These are phyloP conservation scores for Phyllotreta cruciferae DNA, from an alignment of 2,888 invertebrate genomes.

Conservation along the genomic window DNA sequence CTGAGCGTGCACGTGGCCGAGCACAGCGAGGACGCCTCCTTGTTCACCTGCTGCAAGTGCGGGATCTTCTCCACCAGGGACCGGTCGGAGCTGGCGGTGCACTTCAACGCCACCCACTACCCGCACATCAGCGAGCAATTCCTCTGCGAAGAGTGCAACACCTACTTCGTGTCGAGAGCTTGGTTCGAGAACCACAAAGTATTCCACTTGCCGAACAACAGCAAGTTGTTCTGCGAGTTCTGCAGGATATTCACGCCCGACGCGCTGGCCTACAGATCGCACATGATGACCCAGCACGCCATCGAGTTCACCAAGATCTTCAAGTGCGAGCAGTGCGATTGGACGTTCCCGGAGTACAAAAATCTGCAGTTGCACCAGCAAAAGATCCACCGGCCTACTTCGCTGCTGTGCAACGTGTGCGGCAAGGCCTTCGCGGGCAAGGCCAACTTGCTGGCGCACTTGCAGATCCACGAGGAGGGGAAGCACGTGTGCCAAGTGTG, in stretches of 20 bases:
- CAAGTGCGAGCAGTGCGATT: constrained; percentile 31
- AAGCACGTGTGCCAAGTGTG: constrained; percentile 64
- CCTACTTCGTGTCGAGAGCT: constrained; percentile 62
- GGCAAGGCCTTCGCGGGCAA: constrained; percentile 52
- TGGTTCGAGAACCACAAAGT: constrained; percentile 65
- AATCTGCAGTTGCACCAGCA: constrained; percentile 43
- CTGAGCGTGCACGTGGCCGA: constrained; percentile 24
- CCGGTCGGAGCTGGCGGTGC: constrained; percentile 31
- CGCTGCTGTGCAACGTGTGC: constrained; percentile 59
- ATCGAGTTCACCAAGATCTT: neutral
- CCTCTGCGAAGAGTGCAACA: constrained; percentile 63
- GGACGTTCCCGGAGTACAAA: constrained; percentile 45
- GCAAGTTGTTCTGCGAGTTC: neutral
- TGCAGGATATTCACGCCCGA: neutral
- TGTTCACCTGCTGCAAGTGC: constrained; percentile 21
- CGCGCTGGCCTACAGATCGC: neutral
- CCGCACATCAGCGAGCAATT: constrained; percentile 55
- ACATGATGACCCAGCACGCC: neutral
- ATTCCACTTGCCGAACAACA: constrained; percentile 54
- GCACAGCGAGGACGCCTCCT: constrained; percentile 2
- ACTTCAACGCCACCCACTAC: constrained; percentile 41
- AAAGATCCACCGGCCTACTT: constrained; percentile 42
- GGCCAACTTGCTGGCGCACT: constrained; percentile 39
- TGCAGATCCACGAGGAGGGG: constrained; percentile 65
- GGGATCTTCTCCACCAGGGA: constrained; percentile 6